Evolutionary conservation across 2,113 vertebrate species (phyloP).

Genomic region (Charadrius vociferus): DNA sequence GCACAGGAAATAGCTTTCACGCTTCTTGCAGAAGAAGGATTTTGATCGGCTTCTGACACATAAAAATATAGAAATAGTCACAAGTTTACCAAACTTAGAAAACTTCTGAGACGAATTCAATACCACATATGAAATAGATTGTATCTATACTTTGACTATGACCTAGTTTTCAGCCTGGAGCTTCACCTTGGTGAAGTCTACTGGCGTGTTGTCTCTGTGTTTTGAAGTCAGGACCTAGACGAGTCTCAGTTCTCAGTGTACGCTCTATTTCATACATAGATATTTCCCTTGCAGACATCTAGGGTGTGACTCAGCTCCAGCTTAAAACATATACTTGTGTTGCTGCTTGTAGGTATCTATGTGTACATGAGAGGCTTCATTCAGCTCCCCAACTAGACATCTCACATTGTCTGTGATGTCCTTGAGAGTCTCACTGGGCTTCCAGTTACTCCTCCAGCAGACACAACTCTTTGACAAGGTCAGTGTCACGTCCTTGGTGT

Average conservation of each 20-base stretch:
- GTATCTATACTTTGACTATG: not conserved
- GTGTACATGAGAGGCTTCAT: not conserved
- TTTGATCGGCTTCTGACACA: not conserved
- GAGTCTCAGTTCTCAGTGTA: not conserved
- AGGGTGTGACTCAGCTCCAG: not conserved
- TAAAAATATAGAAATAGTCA: not conserved
- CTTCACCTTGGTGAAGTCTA: not conserved
- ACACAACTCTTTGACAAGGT: not conserved
- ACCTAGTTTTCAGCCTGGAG: not conserved
- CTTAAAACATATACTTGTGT: not conserved
- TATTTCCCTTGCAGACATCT: not conserved
- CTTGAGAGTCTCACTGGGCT: not conserved
- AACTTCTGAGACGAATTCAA: not conserved
- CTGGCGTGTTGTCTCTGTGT: not conserved
- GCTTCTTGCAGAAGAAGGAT: not conserved
- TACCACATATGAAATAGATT: not conserved
- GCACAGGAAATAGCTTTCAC: not conserved
- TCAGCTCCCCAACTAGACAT: not conserved
- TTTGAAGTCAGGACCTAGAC: not conserved
- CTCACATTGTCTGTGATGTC: not conserved
- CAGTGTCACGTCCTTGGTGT: not conserved
- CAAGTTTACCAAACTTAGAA: not conserved
- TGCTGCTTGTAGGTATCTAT: not conserved
- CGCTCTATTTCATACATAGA: not conserved
- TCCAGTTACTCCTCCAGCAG: not conserved